Evolutionary conservation across 2,888 invertebrate species (phyloP).

Genomic region (Ariolimax columbianus): DNA sequence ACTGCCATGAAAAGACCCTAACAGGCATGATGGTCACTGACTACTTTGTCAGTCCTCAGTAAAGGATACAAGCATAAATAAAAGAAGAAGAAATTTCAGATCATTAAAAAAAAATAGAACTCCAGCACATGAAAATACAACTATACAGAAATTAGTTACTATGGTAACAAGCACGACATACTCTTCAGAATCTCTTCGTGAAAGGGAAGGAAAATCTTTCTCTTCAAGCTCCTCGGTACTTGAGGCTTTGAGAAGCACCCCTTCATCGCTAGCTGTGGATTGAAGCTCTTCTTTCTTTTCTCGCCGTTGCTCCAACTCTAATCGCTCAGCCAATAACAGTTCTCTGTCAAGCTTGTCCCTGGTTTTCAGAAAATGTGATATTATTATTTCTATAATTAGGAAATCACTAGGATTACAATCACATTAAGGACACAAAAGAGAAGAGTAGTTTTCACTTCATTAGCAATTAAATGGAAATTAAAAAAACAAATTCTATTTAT

Average conservation of each 20-base stretch:
- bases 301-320: conserved; percentile 17
- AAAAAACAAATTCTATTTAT: neutral
- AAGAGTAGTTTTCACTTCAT: neutral
- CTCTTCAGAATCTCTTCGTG: conserved; percentile 77
- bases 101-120: neutral
- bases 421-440: neutral
- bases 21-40: no score
- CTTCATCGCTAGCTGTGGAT: conserved; percentile 81
- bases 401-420: neutral
- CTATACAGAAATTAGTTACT: neutral
- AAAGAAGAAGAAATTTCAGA: no score
- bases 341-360: conserved; percentile 34
- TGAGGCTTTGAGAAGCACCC: conserved; percentile 80
- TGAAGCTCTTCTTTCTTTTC: conserved; percentile 64
- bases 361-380: neutral
- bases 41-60: no score
- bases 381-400: neutral
- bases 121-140: neutral
- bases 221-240: conserved; percentile 80
- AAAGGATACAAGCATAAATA: no score
- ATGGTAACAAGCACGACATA: conserved; percentile 57
- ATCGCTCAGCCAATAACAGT: conserved; percentile 42
- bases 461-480: no score
- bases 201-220: conserved; percentile 29
- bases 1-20: no score